Percentiles rank a stretch among this genome's conserved stretches.
Conservation (phyloP, 2,113 vertebrate genomes). For the Stictonetta naevosa region DNA sequence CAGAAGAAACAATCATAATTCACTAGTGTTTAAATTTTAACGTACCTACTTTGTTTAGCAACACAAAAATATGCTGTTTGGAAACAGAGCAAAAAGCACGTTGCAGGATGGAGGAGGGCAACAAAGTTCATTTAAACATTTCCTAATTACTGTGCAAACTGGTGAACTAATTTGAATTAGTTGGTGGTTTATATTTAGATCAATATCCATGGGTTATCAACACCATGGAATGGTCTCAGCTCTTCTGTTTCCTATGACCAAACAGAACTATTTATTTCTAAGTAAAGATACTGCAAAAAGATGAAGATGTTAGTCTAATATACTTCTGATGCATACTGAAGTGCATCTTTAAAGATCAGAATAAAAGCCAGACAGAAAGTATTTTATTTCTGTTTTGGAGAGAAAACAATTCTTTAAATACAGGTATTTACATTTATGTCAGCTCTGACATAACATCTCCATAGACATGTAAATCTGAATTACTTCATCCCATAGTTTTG, state of each 20-base stretch:
- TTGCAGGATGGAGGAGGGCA: background rate
- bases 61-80: background rate
- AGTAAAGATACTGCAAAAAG: background rate
- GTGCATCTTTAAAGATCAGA: background rate
- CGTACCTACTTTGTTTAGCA: background rate
- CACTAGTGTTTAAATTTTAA: background rate
- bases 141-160: background rate
- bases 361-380: background rate
- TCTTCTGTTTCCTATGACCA: background rate
- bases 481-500: background rate
- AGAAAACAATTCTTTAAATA: background rate
- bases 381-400: background rate
- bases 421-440: background rate
- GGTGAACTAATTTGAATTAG: background rate
- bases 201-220: background rate
- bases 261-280: background rate
- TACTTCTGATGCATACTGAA: background rate
- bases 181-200: background rate
- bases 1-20: background rate
- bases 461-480: fast-evolving
- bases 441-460: background rate
- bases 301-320: background rate
- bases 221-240: background rate
- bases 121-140: background rate
- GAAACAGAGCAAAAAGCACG: background rate